Conservation (phyloP, 2,888 invertebrate genomes). For the Drosophila pseudotalamancana region DNA sequence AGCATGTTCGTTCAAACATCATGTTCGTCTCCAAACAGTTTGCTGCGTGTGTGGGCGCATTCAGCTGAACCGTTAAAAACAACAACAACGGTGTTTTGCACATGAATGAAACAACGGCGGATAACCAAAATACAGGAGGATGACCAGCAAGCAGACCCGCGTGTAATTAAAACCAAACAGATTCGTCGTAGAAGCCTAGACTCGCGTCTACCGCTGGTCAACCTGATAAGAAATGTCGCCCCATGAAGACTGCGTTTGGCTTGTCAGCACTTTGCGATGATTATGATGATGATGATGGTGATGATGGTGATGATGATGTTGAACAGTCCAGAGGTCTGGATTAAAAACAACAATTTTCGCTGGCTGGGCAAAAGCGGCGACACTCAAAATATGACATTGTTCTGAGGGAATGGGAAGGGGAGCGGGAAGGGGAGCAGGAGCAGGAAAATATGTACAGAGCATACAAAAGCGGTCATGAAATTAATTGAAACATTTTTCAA, state of each 20-base stretch:
- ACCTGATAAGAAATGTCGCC: conserved; percentile 52
- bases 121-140: conserved; percentile 53
- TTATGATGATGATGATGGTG: background rate
- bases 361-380: conserved; percentile 18
- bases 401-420: background rate
- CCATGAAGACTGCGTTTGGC: conserved; percentile 36
- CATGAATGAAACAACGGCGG: background rate
- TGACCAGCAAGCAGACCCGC: conserved; percentile 62
- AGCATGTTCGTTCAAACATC: conserved; percentile 4
- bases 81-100: background rate
- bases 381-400: conserved; percentile 63
- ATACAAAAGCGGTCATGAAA: conserved; percentile 59
- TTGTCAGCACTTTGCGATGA: conserved; percentile 55
- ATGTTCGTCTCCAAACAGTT: background rate
- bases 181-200: conserved; percentile 27
- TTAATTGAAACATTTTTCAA: conserved; percentile 73
- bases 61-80: background rate
- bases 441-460: conserved; percentile 32
- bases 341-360: conserved; percentile 62
- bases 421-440: too few relatives aligned
- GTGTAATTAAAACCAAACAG: conserved; percentile 78
- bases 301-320: conserved; percentile 57
- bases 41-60: background rate
- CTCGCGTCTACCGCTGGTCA: conserved; percentile 26
- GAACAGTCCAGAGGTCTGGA: conserved; percentile 70